These are phyloP conservation scores for Ophonus ardosiacus DNA, from an alignment of 2,888 invertebrate species.

Conservation along the genomic window DNA sequence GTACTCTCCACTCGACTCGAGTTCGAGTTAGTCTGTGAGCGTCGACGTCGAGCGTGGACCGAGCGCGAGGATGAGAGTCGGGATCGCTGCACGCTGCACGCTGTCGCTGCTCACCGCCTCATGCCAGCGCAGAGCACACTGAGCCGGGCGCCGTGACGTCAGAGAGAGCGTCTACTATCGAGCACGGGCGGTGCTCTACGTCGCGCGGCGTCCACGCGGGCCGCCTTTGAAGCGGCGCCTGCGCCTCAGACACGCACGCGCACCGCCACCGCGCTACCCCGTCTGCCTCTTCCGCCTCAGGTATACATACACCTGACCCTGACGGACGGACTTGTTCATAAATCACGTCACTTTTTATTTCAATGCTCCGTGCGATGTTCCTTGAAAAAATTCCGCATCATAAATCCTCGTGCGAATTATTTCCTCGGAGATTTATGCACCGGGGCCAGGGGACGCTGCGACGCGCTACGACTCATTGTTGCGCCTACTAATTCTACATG, in stretches of 20 bases:
- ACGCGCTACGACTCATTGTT: slow-evolving; percentile 33
- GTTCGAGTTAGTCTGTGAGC: too few species aligned
- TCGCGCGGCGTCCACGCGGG: slow-evolving; percentile 72
- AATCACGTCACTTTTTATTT: slow-evolving; percentile 67
- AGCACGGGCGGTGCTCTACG: slow-evolving; percentile 73
- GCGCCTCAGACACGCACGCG: slow-evolving; percentile 71
- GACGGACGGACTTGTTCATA: slow-evolving; percentile 68
- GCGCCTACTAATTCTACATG: slow-evolving; percentile 51
- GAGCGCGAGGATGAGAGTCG: slow-evolving; percentile 66
- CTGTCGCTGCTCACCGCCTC: slow-evolving; percentile 74
- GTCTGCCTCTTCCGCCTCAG: background rate
- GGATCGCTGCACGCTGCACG: slow-evolving; percentile 48
- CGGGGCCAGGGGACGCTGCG: background rate
- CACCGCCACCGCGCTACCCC: slow-evolving; percentile 65
- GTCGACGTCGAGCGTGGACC: background rate
- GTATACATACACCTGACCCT: slow-evolving; percentile 67
- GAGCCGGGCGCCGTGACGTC: slow-evolving; percentile 72
- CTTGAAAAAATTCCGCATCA: slow-evolving; percentile 57
- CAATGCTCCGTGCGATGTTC: slow-evolving; percentile 57
- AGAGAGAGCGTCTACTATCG: slow-evolving; percentile 75
- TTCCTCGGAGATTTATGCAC: slow-evolving; percentile 55
- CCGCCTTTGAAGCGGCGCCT: slow-evolving; percentile 72
- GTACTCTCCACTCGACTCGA: background rate
- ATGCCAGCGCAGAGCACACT: slow-evolving; percentile 74
- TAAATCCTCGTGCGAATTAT: slow-evolving; percentile 55